Conservation (phyloP, 2,888 invertebrate species). For the Choreutis nemorana region DNA sequence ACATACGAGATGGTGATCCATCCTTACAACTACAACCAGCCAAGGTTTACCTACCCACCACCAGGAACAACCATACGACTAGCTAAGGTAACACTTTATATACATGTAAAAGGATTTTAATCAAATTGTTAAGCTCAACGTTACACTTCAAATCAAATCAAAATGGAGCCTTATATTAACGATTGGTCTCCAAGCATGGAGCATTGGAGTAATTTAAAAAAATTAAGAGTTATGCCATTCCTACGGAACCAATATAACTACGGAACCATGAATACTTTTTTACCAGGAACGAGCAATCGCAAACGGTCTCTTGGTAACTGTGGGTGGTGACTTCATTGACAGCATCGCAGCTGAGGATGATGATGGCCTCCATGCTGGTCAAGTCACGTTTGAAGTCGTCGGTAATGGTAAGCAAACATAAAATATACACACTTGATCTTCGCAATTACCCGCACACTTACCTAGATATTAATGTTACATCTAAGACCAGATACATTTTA, state of each 20-base stretch:
- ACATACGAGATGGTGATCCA: slow-evolving; percentile 49
- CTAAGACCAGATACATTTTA: too few relatives aligned
- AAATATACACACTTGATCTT: not conserved
- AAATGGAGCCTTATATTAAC: too few relatives aligned
- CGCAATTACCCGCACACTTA: too few relatives aligned
- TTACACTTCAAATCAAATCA: too few relatives aligned
- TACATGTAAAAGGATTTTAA: too few relatives aligned
- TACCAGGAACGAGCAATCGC: slow-evolving; percentile 38
- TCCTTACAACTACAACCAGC: slow-evolving; percentile 67
- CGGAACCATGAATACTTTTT: too few relatives aligned
- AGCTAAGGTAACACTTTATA: slow-evolving; percentile 51
- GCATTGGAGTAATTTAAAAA: too few relatives aligned
- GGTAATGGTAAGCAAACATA: slow-evolving; percentile 38
- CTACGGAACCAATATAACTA: too few relatives aligned
- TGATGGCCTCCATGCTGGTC: slow-evolving; percentile 64
- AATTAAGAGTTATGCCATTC: too few relatives aligned
- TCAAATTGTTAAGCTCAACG: too few relatives aligned
- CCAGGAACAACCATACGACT: slow-evolving; percentile 34
- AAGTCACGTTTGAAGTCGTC: slow-evolving; percentile 48
- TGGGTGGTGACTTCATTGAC: slow-evolving; percentile 37
- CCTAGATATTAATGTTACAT: too few relatives aligned
- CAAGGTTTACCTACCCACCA: slow-evolving; percentile 60
- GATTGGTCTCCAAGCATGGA: too few relatives aligned
- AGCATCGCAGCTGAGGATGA: slow-evolving; percentile 60
- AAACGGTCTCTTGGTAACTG: slow-evolving; percentile 27